These are phyloP conservation scores for Sebastes nivosus DNA, from an alignment of 2,797 vertebrate genomes.

Conservation along the genomic window DNA sequence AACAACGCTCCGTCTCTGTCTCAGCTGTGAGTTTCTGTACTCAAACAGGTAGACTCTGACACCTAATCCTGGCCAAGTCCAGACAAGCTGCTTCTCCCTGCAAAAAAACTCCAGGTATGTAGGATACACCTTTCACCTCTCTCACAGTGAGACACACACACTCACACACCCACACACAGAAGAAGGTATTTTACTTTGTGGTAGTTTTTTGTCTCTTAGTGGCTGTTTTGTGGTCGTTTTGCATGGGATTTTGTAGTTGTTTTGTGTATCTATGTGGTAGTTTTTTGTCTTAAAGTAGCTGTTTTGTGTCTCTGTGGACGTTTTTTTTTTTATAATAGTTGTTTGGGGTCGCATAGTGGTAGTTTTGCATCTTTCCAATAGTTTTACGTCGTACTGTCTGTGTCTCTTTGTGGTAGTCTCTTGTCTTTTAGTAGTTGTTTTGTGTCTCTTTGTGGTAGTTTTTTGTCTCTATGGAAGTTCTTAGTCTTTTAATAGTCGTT, in stretches of 20 bases:
- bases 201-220: neutral
- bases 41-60: constrained; percentile 65
- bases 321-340: neutral
- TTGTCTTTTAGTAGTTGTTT: neutral
- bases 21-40: constrained; percentile 31
- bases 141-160: constrained; percentile 39
- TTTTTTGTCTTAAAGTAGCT: neutral
- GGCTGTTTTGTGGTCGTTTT: neutral
- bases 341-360: neutral
- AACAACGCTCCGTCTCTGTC: constrained; percentile 1
- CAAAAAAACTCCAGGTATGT: constrained; percentile 72
- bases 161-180: constrained; percentile 19
- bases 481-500: too few relatives aligned
- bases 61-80: constrained; percentile 75
- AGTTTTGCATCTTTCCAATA: too few relatives aligned
- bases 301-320: neutral
- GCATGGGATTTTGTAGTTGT: neutral
- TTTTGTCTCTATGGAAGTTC: too few relatives aligned
- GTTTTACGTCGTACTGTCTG: too few relatives aligned
- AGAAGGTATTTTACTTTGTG: constrained; percentile 39
- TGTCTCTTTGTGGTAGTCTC: too few relatives aligned
- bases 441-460: neutral
- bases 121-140: constrained; percentile 73
- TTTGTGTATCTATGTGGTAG: neutral
- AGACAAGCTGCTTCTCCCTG: constrained; percentile 76